phyloP scores from a whole-genome alignment of 2,113 vertebrate genomes.

The Vicugna pacos region DNA sequence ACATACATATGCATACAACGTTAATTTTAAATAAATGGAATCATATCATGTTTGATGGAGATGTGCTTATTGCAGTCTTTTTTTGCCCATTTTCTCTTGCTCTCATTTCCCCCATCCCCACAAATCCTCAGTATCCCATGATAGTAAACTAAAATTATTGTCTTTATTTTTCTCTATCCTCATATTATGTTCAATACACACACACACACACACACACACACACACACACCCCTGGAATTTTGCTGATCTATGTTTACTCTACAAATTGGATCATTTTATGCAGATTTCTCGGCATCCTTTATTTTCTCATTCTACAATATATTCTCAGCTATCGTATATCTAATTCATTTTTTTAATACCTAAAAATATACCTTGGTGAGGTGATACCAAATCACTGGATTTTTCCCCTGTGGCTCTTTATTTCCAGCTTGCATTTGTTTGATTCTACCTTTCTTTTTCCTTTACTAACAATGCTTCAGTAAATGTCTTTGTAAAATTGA shows the following conservation, averaged over 20 bases:
- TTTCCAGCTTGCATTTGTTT: not conserved
- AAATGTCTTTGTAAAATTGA: not conserved
- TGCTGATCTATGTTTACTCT: not conserved
- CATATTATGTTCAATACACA: not conserved
- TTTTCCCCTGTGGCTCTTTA: not conserved
- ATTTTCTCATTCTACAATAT: not conserved
- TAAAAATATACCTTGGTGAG: not conserved
- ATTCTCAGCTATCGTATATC: not conserved
- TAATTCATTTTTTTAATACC: not conserved
- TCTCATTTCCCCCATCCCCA: not conserved
- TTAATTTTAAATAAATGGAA: slow-evolving; percentile 11
- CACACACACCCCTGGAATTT: not conserved
- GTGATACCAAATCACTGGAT: not conserved
- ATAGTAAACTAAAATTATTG: not conserved
- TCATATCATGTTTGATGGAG: not conserved
- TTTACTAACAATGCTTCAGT: not conserved
- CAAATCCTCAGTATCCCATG: not conserved
- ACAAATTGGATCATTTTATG: not conserved
- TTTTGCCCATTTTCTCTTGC: not conserved
- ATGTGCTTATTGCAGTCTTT: not conserved
- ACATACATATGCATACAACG: not conserved
- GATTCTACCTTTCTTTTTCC: not conserved
- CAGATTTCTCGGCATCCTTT: not conserved
- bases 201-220: not conserved
- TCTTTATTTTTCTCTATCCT: not conserved